These are phyloP conservation scores for Solen grandis DNA, from an alignment of 1,140 invertebrate species.

Conservation along the genomic window DNA sequence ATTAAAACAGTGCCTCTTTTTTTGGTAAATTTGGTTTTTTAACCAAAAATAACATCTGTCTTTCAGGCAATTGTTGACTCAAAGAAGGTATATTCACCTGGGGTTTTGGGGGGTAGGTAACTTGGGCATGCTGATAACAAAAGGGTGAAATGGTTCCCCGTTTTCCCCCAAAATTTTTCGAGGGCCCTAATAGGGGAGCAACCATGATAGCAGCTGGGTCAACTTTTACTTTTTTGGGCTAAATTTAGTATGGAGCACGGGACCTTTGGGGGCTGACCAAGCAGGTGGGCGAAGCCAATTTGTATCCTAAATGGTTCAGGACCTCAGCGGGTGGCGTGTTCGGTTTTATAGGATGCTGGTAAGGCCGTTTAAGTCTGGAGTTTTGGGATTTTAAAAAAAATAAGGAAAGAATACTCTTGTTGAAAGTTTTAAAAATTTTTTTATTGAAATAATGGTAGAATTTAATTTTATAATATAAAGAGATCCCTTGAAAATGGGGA, in stretches of 20 bases:
- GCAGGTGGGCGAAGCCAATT: slow-evolving; percentile 94
- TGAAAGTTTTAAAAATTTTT: no score
- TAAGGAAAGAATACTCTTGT: no score
- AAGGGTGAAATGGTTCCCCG: slow-evolving; percentile 94
- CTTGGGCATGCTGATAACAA: slow-evolving; percentile 95
- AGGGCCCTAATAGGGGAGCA: slow-evolving; percentile 90
- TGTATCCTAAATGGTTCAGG: slow-evolving; percentile 97
- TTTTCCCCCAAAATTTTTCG: slow-evolving; percentile 94
- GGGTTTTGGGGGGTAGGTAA: slow-evolving; percentile 96
- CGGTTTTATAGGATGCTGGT: slow-evolving; percentile 88
- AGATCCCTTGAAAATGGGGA: no score
- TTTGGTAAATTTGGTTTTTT: no score
- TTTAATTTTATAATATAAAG: no score
- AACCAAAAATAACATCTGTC: no score
- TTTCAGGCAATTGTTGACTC: slow-evolving; percentile 91
- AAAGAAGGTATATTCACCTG: slow-evolving; percentile 93
- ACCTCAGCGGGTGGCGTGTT: slow-evolving; percentile 94
- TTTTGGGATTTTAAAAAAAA: no score
- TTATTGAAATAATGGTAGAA: no score
- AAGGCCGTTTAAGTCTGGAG: no score
- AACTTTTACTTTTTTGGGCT: slow-evolving; percentile 91
- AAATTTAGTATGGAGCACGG: slow-evolving; percentile 88
- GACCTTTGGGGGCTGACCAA: slow-evolving; percentile 96
- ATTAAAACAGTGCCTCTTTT: no score
- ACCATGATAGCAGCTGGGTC: slow-evolving; percentile 90